Evolutionary conservation across 2,888 invertebrate species (phyloP).

Genomic region (Eilema caniola): DNA sequence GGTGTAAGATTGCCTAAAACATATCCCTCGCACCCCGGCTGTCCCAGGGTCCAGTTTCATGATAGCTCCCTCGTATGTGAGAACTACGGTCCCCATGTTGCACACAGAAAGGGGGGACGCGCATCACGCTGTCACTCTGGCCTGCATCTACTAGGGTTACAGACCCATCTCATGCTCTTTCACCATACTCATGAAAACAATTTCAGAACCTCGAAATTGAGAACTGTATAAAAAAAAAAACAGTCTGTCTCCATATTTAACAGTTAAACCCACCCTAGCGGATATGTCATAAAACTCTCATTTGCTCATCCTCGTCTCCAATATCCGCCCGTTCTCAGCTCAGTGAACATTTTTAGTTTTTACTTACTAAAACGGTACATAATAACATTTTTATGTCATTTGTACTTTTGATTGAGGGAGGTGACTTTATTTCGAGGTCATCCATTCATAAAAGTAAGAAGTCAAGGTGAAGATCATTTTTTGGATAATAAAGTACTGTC

Average conservation of each 20-base stretch:
- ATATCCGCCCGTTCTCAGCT: constrained; percentile 49
- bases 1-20: no score
- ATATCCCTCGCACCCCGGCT: no score
- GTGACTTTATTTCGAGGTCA: constrained; percentile 6
- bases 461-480: neutral
- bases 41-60: no score
- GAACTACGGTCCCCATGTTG: no score
- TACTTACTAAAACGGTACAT: constrained; percentile 18
- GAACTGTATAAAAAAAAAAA: neutral
- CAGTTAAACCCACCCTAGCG: constrained; percentile 32
- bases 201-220: no score
- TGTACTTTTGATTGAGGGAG: constrained; percentile 1
- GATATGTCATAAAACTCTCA: constrained; percentile 73
- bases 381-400: constrained; percentile 7
- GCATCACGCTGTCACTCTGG: no score
- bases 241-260: constrained; percentile 26
- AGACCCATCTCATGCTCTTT: no score
- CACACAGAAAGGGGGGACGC: no score
- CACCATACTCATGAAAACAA: no score
- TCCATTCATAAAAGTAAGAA: neutral
- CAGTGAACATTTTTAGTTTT: constrained; percentile 43
- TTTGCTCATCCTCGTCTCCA: constrained; percentile 56
- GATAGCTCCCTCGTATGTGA: no score
- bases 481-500: no score
- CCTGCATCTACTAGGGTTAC: no score